Conservation (phyloP, 2,113 vertebrate species). For the Rhinoderma darwinii region DNA sequence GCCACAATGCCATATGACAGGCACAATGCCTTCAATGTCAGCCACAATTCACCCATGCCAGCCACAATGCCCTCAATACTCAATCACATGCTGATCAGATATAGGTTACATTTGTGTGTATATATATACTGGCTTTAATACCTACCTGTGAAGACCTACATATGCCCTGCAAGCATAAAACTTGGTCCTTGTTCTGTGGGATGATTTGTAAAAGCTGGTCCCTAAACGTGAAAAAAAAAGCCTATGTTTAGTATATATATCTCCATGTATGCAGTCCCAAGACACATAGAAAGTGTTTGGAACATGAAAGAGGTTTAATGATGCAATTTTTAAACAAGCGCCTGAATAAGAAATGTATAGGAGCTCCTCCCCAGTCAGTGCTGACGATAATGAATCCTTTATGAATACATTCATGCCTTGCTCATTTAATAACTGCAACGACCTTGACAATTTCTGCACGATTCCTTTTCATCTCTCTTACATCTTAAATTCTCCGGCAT, state of each 20-base stretch:
- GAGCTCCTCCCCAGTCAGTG: slow-evolving; percentile 26
- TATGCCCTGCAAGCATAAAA: slow-evolving; percentile 63
- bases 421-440: slow-evolving; percentile 55
- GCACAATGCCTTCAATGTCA: no score
- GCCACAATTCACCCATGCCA: no score
- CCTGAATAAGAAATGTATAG: slow-evolving; percentile 22
- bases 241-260: neutral
- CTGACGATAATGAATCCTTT: slow-evolving; percentile 53
- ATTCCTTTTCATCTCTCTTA: slow-evolving; percentile 52
- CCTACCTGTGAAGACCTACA: slow-evolving; percentile 60
- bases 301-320: neutral
- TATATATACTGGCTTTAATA: neutral
- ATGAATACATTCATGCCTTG: slow-evolving; percentile 56
- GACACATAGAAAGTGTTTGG: neutral
- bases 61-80: no score
- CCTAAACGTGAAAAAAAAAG: slow-evolving; percentile 59
- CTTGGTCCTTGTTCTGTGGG: slow-evolving; percentile 64
- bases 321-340: neutral
- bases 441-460: slow-evolving; percentile 54
- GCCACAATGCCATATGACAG: no score
- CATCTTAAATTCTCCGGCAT: slow-evolving; percentile 56
- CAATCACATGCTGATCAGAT: no score
- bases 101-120: no score
- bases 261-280: neutral
- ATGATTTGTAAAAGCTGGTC: slow-evolving; percentile 64